Conservation (phyloP, 2,113 vertebrate species). For the Ancistrus triradiatus region DNA sequence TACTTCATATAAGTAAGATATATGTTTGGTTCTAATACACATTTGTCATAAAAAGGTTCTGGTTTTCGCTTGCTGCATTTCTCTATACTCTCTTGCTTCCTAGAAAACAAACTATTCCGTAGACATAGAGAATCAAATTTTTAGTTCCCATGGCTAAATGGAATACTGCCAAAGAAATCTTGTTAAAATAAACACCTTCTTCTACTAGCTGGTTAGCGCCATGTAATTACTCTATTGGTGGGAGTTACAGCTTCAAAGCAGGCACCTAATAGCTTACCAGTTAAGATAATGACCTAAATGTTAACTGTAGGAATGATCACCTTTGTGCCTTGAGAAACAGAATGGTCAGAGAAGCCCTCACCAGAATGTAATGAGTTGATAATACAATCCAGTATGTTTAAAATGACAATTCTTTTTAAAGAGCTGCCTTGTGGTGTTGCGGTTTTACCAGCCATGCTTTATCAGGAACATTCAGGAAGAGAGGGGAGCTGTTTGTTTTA, state of each 20-base stretch:
- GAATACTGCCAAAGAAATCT: slow-evolving; percentile 34
- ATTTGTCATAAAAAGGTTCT: too few relatives aligned
- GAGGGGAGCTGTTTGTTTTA: slow-evolving; percentile 2
- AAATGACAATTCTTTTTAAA: too few relatives aligned
- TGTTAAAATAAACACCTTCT: slow-evolving; percentile 41
- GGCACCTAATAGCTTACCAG: slow-evolving; percentile 41
- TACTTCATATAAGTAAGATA: neutral
- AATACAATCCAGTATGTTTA: too few relatives aligned
- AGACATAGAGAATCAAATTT: neutral
- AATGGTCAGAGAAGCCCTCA: too few relatives aligned
- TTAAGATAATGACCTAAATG: slow-evolving; percentile 34
- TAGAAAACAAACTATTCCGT: too few relatives aligned
- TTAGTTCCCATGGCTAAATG: slow-evolving; percentile 42
- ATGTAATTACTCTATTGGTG: slow-evolving; percentile 43
- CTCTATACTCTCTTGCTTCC: neutral
- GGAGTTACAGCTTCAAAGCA: slow-evolving; percentile 48
- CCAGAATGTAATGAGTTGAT: neutral
- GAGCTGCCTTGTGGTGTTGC: neutral
- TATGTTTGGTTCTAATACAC: too few relatives aligned
- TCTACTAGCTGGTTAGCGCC: slow-evolving; percentile 18
- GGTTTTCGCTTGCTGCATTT: neutral
- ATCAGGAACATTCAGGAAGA: neutral
- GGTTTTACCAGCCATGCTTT: slow-evolving; percentile 1
- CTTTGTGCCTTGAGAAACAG: too few relatives aligned
- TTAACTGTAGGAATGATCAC: slow-evolving; percentile 33